phyloP scores from a whole-genome alignment of 2,888 invertebrate genomes.

The Calameuta filiformis region DNA sequence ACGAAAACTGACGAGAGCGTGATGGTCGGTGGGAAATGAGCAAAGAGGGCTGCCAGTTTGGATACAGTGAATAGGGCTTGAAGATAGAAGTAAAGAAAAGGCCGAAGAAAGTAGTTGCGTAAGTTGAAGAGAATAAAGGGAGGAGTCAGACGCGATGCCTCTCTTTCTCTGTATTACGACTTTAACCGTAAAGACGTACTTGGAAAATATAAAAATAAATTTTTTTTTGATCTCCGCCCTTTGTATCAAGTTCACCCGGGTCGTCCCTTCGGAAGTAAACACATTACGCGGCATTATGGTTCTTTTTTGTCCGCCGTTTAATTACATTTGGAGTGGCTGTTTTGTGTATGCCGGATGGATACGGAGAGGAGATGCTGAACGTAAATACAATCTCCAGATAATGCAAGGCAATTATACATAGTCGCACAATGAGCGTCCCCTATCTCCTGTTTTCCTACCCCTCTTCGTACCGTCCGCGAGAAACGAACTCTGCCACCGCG shows the following conservation, averaged over 20 bases:
- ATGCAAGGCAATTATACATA: constrained; percentile 26
- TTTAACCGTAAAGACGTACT: not conserved
- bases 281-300: constrained; percentile 9
- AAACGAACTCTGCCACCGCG: constrained; percentile 5
- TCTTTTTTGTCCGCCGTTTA: constrained; percentile 13
- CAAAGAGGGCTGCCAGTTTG: not conserved
- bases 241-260: not conserved
- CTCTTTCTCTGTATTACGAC: not conserved
- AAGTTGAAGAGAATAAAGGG: not conserved
- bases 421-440: constrained; percentile 21
- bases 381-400: constrained; percentile 22
- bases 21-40: not conserved
- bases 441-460: not conserved
- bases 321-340: constrained; percentile 22
- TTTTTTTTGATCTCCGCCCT: not conserved
- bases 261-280: constrained; percentile 5
- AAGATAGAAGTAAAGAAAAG: not conserved
- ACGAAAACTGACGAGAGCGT: not conserved
- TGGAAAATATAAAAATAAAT: not conserved
- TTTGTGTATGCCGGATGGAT: constrained; percentile 17
- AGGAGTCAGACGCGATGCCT: not conserved
- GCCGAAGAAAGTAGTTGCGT: not conserved
- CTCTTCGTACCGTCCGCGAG: not conserved
- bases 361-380: constrained; percentile 13
- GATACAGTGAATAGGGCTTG: not conserved